These are phyloP conservation scores for Proteles cristata DNA, from an alignment of 2,113 vertebrate species.

Conservation along the genomic window DNA sequence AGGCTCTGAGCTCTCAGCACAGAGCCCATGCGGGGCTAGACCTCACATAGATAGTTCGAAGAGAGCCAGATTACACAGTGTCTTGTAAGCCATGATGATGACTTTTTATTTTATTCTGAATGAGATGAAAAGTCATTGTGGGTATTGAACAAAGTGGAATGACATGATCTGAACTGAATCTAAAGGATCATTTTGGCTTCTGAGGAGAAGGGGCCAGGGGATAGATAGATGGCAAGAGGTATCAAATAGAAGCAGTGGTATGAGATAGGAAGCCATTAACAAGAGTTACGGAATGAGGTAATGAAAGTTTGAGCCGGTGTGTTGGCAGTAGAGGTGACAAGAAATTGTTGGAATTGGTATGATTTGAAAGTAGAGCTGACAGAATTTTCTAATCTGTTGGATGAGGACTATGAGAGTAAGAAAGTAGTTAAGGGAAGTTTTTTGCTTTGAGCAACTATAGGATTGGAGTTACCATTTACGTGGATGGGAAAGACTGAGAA, in stretches of 20 bases:
- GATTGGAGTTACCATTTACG: conserved; percentile 4
- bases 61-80: not conserved
- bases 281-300: not conserved
- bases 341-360: conserved; percentile 32
- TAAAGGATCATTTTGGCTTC: conserved; percentile 28
- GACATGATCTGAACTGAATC: conserved; percentile 28
- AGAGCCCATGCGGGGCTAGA: no score
- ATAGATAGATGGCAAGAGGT: not conserved
- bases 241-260: not conserved
- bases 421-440: not conserved
- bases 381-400: conserved; percentile 2
- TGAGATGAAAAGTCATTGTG: not conserved
- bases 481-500: conserved; percentile 8
- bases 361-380: conserved; percentile 46
- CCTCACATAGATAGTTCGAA: not conserved
- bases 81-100: not conserved
- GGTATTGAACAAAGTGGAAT: not conserved
- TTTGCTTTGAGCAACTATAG: not conserved
- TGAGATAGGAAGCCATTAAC: not conserved
- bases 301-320: not conserved
- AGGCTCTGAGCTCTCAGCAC: no score
- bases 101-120: conserved; percentile 39
- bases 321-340: not conserved
- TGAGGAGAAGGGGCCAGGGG: not conserved
- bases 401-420: conserved; percentile 9